phyloP scores from a whole-genome alignment of 2,888 invertebrate genomes.

The Eristalis tenax region DNA sequence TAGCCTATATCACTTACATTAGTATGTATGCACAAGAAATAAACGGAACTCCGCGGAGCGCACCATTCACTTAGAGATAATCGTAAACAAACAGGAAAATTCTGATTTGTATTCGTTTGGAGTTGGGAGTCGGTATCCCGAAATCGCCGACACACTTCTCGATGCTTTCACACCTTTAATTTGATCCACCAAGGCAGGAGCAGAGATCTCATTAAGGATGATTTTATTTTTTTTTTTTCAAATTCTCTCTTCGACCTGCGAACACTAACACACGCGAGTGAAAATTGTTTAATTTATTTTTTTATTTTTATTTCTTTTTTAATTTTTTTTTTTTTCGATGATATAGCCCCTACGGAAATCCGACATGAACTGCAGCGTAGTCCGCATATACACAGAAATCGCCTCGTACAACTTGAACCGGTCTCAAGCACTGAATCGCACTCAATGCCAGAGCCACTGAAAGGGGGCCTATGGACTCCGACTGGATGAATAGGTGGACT shows the following conservation, averaged over 20 bases:
- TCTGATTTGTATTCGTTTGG: constrained; percentile 31
- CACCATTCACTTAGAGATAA: constrained; percentile 50
- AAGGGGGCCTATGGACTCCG: constrained; percentile 64
- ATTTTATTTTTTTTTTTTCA: neutral
- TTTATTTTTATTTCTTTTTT: constrained; percentile 11
- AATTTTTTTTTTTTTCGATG: constrained; percentile 7
- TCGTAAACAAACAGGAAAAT: constrained; percentile 47
- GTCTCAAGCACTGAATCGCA: constrained; percentile 78
- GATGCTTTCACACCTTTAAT: constrained; percentile 47
- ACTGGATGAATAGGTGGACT: constrained; percentile 65
- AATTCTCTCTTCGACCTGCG: neutral
- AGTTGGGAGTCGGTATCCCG: constrained; percentile 10
- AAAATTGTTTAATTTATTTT: constrained; percentile 6
- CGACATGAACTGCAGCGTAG: constrained; percentile 49
- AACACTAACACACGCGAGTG: neutral
- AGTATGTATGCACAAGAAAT: constrained; percentile 50
- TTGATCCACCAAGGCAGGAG: constrained; percentile 26
- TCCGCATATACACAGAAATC: constrained; percentile 58
- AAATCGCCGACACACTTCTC: constrained; percentile 39
- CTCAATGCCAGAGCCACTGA: constrained; percentile 74
- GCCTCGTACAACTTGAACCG: constrained; percentile 77
- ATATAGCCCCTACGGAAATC: neutral
- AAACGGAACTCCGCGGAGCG: constrained; percentile 41
- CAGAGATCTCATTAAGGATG: neutral
- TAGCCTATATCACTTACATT: constrained; percentile 39